Base-by-base conservation (phyloP, 1,140 invertebrate species). In the Drosophila quadrilineata region DNA sequence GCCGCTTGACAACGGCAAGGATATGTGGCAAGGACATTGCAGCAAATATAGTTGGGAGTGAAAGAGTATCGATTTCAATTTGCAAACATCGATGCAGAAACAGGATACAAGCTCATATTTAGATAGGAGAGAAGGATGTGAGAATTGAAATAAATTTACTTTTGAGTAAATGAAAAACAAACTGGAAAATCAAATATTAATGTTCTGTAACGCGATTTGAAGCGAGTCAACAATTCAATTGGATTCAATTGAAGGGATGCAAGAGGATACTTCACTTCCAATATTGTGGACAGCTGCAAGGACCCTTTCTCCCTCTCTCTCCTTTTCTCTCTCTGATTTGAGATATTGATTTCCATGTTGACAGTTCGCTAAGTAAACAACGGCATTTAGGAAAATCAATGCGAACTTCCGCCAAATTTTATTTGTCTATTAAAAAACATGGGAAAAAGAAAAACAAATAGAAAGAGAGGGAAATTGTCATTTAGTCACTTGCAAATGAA, bases 121-220 rank as follows among this genome's bases (percentile, higher is more conserved):
- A 41, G 33, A 17, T 58, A 14, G 31, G n/a, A 33, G 14, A 3
- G 0, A n/a, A 2, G 12, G n/a, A 14, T 19, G 17, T 14, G 57
- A 35, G 59, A 56, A 45, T 73, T 73, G 69, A 67, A 62, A 67
- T 63, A 84, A 62, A 84, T 77, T 77, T 71, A 73, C 73, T 65
- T 67, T 77, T 16, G 60, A 71, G 70, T 48, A 84, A 77, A 84
- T 84, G 76, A 84, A 84, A 84, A 84, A 77, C 77, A 82, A 82
- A 82, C 77, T 84, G 56, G 60, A 58, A 84, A 76, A 58, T 84
- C 79, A 84, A 84, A 84, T 74, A 84, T 84, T 84, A 77, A 84
- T 70, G 73, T 64, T 29, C 73, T 71, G 64, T 52, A 59, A 62
- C 68, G 73, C 69, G 56, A 59, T 43, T 54, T 38, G n/a, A n/a